These are phyloP conservation scores for Synanthedon andrenaeformis DNA, from an alignment of 2,888 invertebrate species.

Conservation along the genomic window DNA sequence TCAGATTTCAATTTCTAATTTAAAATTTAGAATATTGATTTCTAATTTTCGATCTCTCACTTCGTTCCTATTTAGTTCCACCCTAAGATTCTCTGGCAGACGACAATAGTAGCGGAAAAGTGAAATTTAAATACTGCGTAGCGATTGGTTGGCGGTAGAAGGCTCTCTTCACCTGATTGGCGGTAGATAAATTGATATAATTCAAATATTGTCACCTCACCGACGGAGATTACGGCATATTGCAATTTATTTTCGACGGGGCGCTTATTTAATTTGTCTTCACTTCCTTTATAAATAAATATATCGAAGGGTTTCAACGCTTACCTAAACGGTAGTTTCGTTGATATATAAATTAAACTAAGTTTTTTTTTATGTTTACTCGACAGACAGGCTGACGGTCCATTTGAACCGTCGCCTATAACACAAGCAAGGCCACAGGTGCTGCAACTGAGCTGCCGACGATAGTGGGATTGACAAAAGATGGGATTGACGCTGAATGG, in stretches of 20 bases:
- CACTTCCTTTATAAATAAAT: slow-evolving; percentile 40
- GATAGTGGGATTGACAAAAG: too few relatives aligned
- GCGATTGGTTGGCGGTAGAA: slow-evolving; percentile 32
- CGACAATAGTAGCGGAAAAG: slow-evolving; percentile 35
- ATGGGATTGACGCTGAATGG: too few relatives aligned
- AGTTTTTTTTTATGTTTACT: too few relatives aligned
- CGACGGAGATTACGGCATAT: slow-evolving; percentile 46
- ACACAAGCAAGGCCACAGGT: too few relatives aligned
- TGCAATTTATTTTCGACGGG: slow-evolving; percentile 61
- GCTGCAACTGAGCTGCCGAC: too few relatives aligned
- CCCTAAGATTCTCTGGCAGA: slow-evolving; percentile 2
- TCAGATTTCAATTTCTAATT: too few relatives aligned
- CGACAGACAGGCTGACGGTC: too few relatives aligned
- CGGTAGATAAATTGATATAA: slow-evolving; percentile 51
- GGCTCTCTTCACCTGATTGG: slow-evolving; percentile 38
- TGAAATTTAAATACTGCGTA: slow-evolving; percentile 35
- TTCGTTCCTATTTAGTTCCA: too few relatives aligned
- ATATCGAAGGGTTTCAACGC: slow-evolving; percentile 22
- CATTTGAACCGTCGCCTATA: too few relatives aligned
- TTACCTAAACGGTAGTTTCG: background rate
- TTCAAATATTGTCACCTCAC: slow-evolving; percentile 62
- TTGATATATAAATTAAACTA: too few relatives aligned
- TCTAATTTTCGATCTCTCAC: too few relatives aligned
- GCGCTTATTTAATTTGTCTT: slow-evolving; percentile 55
- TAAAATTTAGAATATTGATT: too few relatives aligned